These are phyloP conservation scores for Enteromius afrohamiltoni DNA, from an alignment of 2,797 vertebrate species.

Conservation along the genomic window DNA sequence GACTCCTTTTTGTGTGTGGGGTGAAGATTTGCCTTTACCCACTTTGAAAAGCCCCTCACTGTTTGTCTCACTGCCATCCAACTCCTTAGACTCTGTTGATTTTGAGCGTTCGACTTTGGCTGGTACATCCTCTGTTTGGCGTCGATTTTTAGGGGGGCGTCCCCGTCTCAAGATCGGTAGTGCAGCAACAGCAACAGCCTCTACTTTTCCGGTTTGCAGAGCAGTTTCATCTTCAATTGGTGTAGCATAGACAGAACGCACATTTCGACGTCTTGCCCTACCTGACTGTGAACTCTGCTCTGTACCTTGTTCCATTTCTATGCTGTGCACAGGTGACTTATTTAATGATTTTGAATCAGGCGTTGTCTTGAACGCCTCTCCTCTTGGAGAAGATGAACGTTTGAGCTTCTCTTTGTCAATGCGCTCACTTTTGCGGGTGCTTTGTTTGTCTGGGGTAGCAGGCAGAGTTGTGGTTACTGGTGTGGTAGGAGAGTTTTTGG, in stretches of 20 bases:
- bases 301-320: conserved; percentile 78
- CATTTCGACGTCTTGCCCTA: conserved; percentile 91
- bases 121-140: conserved; percentile 81
- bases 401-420: conserved; percentile 96
- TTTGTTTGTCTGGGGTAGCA: conserved; percentile 83
- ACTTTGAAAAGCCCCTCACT: conserved; percentile 80
- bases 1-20: conserved; percentile 79
- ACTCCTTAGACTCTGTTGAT: conserved; percentile 81
- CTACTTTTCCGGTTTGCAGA: conserved; percentile 81
- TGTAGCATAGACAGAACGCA: conserved; percentile 93
- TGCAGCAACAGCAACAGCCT: conserved; percentile 65
- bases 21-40: conserved; percentile 88
- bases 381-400: conserved; percentile 90
- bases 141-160: conserved; percentile 91
- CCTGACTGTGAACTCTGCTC: conserved; percentile 85
- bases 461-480: conserved; percentile 62
- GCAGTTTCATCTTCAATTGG: conserved; percentile 85
- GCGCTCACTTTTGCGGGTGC: conserved; percentile 94
- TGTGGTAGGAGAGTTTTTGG: conserved; percentile 78
- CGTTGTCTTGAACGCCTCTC: conserved; percentile 81
- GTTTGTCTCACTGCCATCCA: conserved; percentile 81
- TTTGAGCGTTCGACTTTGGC: conserved; percentile 81
- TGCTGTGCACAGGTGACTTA: conserved; percentile 87
- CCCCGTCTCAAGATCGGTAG: conserved; percentile 82
- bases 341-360: conserved; percentile 80